phyloP scores from a whole-genome alignment of 1,140 invertebrate species.

The Dendroctonus ponderosae region DNA sequence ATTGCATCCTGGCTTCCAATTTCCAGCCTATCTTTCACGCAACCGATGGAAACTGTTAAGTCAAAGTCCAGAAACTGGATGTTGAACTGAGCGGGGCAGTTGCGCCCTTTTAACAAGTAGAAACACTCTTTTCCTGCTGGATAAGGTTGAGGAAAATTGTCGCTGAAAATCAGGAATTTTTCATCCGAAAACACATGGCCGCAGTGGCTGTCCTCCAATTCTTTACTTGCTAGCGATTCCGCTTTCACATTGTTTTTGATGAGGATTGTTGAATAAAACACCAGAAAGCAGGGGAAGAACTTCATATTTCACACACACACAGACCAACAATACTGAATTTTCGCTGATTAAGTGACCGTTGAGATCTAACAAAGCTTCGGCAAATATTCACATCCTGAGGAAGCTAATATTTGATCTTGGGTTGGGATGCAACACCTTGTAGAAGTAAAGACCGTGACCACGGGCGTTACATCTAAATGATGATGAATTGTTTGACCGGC shows the following conservation, averaged over 20 bases:
- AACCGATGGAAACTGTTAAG: slow-evolving; percentile 52
- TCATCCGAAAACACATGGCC: slow-evolving; percentile 39
- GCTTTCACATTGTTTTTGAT: too few relatives aligned
- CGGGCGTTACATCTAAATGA: background rate
- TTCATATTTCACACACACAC: too few relatives aligned
- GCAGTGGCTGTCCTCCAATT: slow-evolving; percentile 19
- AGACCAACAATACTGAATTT: too few relatives aligned
- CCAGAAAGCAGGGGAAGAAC: too few relatives aligned
- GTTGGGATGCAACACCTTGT: slow-evolving; percentile 10
- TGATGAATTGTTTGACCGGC: slow-evolving; percentile 14
- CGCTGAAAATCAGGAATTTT: slow-evolving; percentile 51
- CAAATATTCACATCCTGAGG: slow-evolving; percentile 19
- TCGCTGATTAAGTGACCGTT: too few relatives aligned
- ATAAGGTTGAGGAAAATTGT: slow-evolving; percentile 57
- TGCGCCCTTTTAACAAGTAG: slow-evolving; percentile 54
- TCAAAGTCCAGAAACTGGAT: slow-evolving; percentile 59
- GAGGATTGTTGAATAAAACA: too few relatives aligned
- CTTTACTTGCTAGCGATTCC: too few relatives aligned
- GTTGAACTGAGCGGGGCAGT: slow-evolving; percentile 56
- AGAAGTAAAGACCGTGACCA: slow-evolving; percentile 18
- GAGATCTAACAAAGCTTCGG: background rate
- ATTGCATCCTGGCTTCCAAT: slow-evolving; percentile 50
- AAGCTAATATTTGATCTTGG: slow-evolving; percentile 16
- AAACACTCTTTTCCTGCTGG: slow-evolving; percentile 52
- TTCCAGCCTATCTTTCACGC: slow-evolving; percentile 54